Conservation (phyloP, 2,113 vertebrate genomes). For the Hucho hucho region DNA sequence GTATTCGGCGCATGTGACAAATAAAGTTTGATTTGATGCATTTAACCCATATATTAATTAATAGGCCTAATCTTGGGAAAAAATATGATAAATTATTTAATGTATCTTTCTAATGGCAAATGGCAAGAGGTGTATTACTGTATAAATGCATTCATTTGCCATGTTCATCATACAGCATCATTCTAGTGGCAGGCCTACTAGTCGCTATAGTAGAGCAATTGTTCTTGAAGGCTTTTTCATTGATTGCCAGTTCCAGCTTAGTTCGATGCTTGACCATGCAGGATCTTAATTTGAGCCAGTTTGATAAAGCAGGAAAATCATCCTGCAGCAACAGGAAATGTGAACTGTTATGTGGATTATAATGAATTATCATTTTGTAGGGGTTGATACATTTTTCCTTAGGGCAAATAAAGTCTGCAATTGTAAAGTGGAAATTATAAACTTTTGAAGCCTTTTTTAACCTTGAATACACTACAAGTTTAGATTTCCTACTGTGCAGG, state of each 20-base stretch:
- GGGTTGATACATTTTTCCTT: too few species aligned
- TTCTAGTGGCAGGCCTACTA: not conserved
- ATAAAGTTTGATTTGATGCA: not conserved
- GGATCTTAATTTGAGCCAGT: too few species aligned
- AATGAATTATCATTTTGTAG: too few species aligned
- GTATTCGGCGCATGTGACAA: too few species aligned
- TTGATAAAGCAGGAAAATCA: too few species aligned
- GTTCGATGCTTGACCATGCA: not conserved
- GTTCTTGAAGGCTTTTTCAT: not conserved
- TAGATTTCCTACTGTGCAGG: too few species aligned
- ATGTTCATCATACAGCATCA: not conserved
- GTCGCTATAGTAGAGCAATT: not conserved
- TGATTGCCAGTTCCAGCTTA: not conserved
- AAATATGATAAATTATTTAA: not conserved
- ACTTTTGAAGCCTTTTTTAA: too few species aligned
- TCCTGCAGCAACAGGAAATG: too few species aligned
- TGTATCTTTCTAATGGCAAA: not conserved
- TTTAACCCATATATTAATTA: not conserved
- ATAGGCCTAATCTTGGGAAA: not conserved
- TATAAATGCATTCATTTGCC: not conserved
- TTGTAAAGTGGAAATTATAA: too few species aligned
- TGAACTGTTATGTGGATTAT: too few species aligned
- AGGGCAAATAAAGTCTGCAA: too few species aligned
- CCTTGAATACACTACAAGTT: too few species aligned
- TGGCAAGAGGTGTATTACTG: not conserved